Conservation (phyloP, 2,888 invertebrate genomes). For the Calameuta filiformis region DNA sequence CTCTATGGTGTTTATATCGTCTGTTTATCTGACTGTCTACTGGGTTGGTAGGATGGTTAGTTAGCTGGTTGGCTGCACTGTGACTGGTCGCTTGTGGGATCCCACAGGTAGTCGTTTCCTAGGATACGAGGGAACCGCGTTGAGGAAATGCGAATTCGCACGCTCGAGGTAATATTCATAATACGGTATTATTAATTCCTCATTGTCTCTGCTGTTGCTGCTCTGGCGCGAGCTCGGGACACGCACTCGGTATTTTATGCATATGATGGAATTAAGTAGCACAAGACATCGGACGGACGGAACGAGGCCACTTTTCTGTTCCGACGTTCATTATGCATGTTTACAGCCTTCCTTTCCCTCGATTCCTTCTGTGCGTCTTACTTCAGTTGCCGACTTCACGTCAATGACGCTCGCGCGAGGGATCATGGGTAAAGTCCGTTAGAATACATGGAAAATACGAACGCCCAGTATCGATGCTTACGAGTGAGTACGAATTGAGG, state of each 20-base stretch:
- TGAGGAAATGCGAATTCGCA: slow-evolving; percentile 60
- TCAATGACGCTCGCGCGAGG: slow-evolving; percentile 17
- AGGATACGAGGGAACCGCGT: slow-evolving; percentile 24
- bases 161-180: slow-evolving; percentile 63
- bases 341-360: slow-evolving; percentile 26
- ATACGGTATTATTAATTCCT: slow-evolving; percentile 58
- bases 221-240: slow-evolving; percentile 1
- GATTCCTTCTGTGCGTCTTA: slow-evolving; percentile 20
- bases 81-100: background rate
- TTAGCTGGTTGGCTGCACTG: background rate
- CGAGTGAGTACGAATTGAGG: background rate
- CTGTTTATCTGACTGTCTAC: background rate
- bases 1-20: background rate
- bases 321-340: slow-evolving; percentile 11
- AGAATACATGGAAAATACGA: background rate
- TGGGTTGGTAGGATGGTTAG: background rate
- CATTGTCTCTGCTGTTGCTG: slow-evolving; percentile 50
- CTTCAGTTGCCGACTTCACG: slow-evolving; percentile 11
- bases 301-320: slow-evolving; percentile 8
- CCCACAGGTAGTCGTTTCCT: background rate
- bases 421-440: background rate
- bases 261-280: slow-evolving; percentile 6
- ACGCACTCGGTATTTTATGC: slow-evolving; percentile 2
- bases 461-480: background rate
- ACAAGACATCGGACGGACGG: slow-evolving; percentile 5